These are phyloP conservation scores for Apostichopus californicus DNA, from an alignment of 35 echinoderm and acorn worm species.

Conservation along the genomic window DNA sequence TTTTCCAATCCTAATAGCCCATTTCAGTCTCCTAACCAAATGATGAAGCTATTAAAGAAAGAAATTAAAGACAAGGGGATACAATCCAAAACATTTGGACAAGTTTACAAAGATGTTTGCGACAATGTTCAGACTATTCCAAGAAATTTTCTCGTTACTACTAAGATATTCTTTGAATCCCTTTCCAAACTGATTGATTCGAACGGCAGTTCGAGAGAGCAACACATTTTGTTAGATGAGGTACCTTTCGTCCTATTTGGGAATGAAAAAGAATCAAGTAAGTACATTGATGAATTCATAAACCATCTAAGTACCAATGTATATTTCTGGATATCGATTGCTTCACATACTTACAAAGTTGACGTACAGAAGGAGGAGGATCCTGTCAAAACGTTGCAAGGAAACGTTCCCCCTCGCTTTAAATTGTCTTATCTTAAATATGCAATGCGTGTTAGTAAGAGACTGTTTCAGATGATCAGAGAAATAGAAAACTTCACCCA, in stretches of 20 bases:
- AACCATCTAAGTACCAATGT: neutral
- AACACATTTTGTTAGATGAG: constrained; percentile 15
- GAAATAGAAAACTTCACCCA: constrained; percentile 4
- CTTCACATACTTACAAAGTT: constrained; percentile 35
- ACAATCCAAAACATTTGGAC: neutral
- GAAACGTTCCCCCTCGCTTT: neutral
- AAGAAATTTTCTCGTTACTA: neutral
- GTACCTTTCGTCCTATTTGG: constrained; percentile 10
- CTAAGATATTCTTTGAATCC: neutral
- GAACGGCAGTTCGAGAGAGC: neutral
- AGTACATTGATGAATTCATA: neutral
- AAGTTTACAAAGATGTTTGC: neutral
- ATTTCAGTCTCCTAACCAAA: neutral
- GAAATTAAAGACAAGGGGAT: neutral
- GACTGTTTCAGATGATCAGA: constrained; percentile 1
- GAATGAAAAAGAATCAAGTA: neutral
- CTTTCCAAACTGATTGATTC: neutral
- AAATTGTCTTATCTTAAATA: constrained; percentile 21
- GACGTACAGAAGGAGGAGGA: neutral
- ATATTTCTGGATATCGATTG: neutral
- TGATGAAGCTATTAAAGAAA: neutral
- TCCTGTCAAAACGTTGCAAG: neutral
- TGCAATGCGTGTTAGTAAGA: constrained; percentile 18
- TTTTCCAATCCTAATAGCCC: neutral
- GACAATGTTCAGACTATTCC: neutral